Evolutionary conservation across 2,888 invertebrate species (phyloP).

Genomic region (Drosophila longiperda): DNA sequence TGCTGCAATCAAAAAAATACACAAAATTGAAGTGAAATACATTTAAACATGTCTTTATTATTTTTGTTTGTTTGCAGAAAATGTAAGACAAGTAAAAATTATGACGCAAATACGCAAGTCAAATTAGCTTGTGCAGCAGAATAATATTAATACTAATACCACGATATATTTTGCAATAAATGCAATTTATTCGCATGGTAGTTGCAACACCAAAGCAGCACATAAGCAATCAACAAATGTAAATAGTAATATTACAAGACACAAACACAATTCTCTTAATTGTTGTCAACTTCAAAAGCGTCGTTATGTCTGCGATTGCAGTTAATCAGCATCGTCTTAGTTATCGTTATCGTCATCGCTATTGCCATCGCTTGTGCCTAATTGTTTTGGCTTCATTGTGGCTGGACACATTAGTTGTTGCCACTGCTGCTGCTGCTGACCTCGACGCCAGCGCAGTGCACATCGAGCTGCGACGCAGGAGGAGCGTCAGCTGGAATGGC

Average conservation of each 20-base stretch:
- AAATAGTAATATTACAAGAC: conserved; percentile 47
- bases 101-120: conserved; percentile 61
- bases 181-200: conserved; percentile 62
- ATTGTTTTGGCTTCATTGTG: conserved; percentile 65
- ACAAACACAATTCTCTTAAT: conserved; percentile 37
- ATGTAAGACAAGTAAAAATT: conserved; percentile 56
- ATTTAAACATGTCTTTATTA: conserved; percentile 6
- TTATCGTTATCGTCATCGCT: conserved; percentile 32
- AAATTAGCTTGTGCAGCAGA: conserved; percentile 55
- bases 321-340: conserved; percentile 41
- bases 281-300: conserved; percentile 47
- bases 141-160: conserved; percentile 9
- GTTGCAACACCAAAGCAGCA: conserved; percentile 37
- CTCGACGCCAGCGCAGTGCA: conserved; percentile 53
- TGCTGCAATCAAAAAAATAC: conserved; percentile 43
- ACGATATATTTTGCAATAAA: conserved; percentile 48
- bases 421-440: conserved; percentile 10
- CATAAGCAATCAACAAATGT: conserved; percentile 49
- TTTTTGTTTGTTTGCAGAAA: conserved; percentile 39
- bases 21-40: conserved; percentile 32
- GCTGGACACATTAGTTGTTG: conserved; percentile 46
- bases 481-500: conserved; percentile 82
- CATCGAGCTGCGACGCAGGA: conserved; percentile 82
- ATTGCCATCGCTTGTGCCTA: conserved; percentile 50
- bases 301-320: conserved; percentile 56